phyloP scores from a whole-genome alignment of 1,140 invertebrate species.

The Papilio polytes region DNA sequence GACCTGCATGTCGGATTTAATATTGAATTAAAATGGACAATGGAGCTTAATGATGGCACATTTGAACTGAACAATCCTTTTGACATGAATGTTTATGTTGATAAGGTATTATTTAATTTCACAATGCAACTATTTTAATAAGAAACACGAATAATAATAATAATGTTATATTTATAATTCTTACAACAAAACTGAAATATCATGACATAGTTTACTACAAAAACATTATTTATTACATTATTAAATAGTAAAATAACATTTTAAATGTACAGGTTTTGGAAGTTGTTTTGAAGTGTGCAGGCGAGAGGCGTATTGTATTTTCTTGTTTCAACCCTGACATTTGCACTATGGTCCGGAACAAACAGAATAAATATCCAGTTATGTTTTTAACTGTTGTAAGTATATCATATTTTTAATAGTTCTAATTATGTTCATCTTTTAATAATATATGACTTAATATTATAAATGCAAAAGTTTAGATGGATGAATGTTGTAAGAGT shows the following conservation, averaged over 20 bases:
- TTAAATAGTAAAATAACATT: slow-evolving; percentile 11
- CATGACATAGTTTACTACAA: no score
- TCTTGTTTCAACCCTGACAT: slow-evolving; percentile 98
- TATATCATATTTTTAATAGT: slow-evolving; percentile 41
- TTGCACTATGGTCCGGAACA: slow-evolving; percentile 95
- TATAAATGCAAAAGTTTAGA: no score
- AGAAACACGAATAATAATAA: not conserved
- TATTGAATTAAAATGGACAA: slow-evolving; percentile 98
- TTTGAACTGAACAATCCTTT: slow-evolving; percentile 94
- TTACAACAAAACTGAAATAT: not conserved
- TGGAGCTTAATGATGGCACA: slow-evolving; percentile 92
- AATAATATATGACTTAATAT: no score
- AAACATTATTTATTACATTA: no score
- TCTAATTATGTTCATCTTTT: no score
- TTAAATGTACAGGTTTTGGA: slow-evolving; percentile 85
- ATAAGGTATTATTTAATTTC: slow-evolving; percentile 86
- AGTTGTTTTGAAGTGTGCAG: slow-evolving; percentile 91
- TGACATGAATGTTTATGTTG: slow-evolving; percentile 95
- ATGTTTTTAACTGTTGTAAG: slow-evolving; percentile 92
- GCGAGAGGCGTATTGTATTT: slow-evolving; percentile 92
- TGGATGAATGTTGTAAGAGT: no score
- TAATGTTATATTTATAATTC: not conserved
- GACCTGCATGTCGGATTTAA: slow-evolving; percentile 96
- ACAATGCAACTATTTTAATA: slow-evolving; percentile 19
- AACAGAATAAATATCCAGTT: slow-evolving; percentile 98